Evolutionary conservation across 2,113 vertebrate genomes (phyloP).

Genomic region (Drymodes brunneopygia): DNA sequence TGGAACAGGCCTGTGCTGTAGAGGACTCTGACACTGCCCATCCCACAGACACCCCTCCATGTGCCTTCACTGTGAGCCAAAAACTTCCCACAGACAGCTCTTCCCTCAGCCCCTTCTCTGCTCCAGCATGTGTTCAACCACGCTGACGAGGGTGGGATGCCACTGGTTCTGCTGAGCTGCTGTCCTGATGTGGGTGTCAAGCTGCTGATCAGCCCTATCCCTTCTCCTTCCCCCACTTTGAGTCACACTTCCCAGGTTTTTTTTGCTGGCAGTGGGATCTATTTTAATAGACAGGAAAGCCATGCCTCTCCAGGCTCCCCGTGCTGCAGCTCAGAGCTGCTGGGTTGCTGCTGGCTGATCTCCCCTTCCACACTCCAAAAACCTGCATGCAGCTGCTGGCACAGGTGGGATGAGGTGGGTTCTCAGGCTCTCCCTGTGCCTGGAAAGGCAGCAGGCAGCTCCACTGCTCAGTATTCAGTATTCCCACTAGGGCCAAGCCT

Average conservation of each 20-base stretch:
- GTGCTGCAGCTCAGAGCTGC: background rate
- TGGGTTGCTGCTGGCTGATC: background rate
- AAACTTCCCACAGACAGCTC: background rate
- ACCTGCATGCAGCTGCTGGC: background rate
- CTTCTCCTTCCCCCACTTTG: constrained; percentile 30
- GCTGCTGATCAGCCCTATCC: background rate
- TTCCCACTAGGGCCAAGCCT: background rate
- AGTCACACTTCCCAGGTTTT: background rate
- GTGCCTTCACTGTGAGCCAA: background rate
- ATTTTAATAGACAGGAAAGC: constrained; percentile 17
- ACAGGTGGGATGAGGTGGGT: background rate
- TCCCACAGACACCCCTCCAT: background rate
- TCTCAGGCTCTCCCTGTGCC: background rate
- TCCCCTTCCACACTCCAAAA: background rate
- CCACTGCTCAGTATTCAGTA: background rate
- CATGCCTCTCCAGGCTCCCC: background rate
- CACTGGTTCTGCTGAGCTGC: background rate
- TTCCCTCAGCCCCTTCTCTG: background rate
- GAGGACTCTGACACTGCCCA: background rate
- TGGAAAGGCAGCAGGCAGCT: background rate
- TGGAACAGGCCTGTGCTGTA: background rate
- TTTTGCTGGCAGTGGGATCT: background rate
- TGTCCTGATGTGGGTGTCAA: constrained; percentile 47
- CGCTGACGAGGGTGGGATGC: background rate
- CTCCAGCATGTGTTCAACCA: constrained; percentile 15